These are phyloP conservation scores for Thunnus maccoyii DNA, from an alignment of 2,113 vertebrate genomes.

Conservation along the genomic window DNA sequence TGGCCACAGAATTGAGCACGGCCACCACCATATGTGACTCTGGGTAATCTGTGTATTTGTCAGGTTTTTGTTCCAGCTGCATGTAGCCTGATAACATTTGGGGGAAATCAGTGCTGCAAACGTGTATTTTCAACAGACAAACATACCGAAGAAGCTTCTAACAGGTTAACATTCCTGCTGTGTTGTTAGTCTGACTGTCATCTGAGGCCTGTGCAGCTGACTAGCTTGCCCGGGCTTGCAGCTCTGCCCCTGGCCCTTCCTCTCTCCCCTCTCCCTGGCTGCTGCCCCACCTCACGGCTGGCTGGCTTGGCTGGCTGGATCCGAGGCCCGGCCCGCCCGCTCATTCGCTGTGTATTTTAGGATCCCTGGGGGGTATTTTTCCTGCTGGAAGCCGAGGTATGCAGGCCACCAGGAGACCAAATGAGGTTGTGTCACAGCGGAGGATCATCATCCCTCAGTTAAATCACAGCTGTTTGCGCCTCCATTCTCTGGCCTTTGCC, in stretches of 20 bases:
- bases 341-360: slow-evolving; percentile 70
- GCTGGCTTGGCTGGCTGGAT: slow-evolving; percentile 32
- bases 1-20: not conserved
- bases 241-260: slow-evolving; percentile 48
- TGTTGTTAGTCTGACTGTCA: slow-evolving; percentile 39
- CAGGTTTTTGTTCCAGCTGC: slow-evolving; percentile 3
- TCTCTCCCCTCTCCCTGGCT: slow-evolving; percentile 17
- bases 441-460: slow-evolving; percentile 68
- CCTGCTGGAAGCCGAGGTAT: slow-evolving; percentile 73
- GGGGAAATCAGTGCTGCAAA: not conserved
- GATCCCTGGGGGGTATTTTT: slow-evolving; percentile 76
- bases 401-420: slow-evolving; percentile 77
- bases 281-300: slow-evolving; percentile 39
- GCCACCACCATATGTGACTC: not conserved
- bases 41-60: not conserved
- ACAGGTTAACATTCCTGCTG: slow-evolving; percentile 49
- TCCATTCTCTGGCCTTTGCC: slow-evolving; percentile 54
- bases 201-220: slow-evolving; percentile 48
- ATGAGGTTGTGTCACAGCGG: slow-evolving; percentile 74
- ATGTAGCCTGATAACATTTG: not conserved
- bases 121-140: not conserved
- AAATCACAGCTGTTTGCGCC: slow-evolving; percentile 68
- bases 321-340: slow-evolving; percentile 24
- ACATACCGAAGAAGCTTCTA: not conserved
- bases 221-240: slow-evolving; percentile 74